Evolutionary conservation across 2,888 invertebrate species (phyloP).

Genomic region (Himalopsyche japonica): DNA sequence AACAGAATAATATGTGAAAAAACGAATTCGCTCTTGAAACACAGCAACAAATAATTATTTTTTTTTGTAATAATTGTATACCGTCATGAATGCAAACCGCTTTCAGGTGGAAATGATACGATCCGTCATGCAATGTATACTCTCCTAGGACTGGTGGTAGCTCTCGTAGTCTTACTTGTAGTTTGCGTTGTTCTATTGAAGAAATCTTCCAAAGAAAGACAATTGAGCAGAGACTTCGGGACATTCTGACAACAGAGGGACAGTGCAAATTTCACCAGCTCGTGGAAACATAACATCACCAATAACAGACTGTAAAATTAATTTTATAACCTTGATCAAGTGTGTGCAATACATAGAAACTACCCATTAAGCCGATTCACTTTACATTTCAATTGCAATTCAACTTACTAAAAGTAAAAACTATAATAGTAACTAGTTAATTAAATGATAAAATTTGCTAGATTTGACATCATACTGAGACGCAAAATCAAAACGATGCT

Average conservation of each 20-base stretch:
- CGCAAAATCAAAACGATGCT: too few relatives aligned
- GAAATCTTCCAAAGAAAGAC: slow-evolving; percentile 33
- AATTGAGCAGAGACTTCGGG: slow-evolving; percentile 33
- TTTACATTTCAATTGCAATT: too few relatives aligned
- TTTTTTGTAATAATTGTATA: too few relatives aligned
- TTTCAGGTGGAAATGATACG: slow-evolving; percentile 51
- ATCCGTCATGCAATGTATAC: slow-evolving; percentile 66
- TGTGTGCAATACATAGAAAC: not conserved
- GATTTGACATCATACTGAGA: too few relatives aligned
- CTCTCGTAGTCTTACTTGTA: slow-evolving; percentile 56
- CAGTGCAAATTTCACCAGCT: slow-evolving; percentile 27
- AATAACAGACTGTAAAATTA: slow-evolving; percentile 28
- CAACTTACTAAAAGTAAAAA: too few relatives aligned
- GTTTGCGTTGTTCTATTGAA: slow-evolving; percentile 60
- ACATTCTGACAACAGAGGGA: slow-evolving; percentile 39
- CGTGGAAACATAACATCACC: slow-evolving; percentile 37
- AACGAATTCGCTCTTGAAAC: too few relatives aligned
- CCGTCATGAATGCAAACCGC: not conserved
- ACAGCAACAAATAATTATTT: too few relatives aligned
- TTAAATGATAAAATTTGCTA: too few relatives aligned
- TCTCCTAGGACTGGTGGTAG: slow-evolving; percentile 59
- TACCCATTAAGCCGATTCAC: too few relatives aligned
- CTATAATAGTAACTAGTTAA: too few relatives aligned
- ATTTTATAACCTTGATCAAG: not conserved
- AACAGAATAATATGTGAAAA: too few relatives aligned